phyloP scores from a whole-genome alignment of 53 echinoderm and acorn worm genomes.

The Hippasteria phrygiana region DNA sequence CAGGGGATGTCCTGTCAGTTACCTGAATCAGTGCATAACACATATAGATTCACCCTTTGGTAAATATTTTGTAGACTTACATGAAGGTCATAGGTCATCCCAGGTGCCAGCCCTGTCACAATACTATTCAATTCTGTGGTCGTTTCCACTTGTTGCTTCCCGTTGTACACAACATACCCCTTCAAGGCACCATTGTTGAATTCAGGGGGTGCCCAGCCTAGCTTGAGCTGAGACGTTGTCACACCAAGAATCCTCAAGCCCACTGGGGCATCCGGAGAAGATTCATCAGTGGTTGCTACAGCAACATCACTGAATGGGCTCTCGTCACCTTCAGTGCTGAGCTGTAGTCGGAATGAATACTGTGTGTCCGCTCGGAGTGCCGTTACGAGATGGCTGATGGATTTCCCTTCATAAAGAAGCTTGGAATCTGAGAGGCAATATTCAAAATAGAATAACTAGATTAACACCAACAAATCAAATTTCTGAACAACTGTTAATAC shows the following conservation, averaged over 20 bases:
- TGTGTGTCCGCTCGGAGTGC: conserved; percentile 76
- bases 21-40: too few species aligned
- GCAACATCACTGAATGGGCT: conserved; percentile 83
- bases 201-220: conserved; percentile 87
- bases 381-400: conserved; percentile 69
- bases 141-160: conserved; percentile 88
- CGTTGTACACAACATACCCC: conserved; percentile 89
- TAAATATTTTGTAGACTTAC: conserved; percentile 67
- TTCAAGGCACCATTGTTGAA: conserved; percentile 86
- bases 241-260: conserved; percentile 74
- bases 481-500: too few species aligned
- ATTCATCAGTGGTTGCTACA: conserved; percentile 69
- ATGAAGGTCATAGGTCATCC: conserved; percentile 81
- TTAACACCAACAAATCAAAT: too few species aligned
- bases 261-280: conserved; percentile 85
- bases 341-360: conserved; percentile 79
- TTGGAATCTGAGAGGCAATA: conserved; percentile 64
- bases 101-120: conserved; percentile 83
- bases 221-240: conserved; percentile 85
- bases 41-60: not conserved
- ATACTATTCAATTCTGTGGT: conserved; percentile 86
- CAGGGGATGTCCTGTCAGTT: too few species aligned
- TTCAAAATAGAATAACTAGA: too few species aligned
- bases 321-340: conserved; percentile 91
- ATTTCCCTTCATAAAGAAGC: conserved; percentile 78